Conservation (phyloP, 2,888 invertebrate genomes). For the Meta bourneti region DNA sequence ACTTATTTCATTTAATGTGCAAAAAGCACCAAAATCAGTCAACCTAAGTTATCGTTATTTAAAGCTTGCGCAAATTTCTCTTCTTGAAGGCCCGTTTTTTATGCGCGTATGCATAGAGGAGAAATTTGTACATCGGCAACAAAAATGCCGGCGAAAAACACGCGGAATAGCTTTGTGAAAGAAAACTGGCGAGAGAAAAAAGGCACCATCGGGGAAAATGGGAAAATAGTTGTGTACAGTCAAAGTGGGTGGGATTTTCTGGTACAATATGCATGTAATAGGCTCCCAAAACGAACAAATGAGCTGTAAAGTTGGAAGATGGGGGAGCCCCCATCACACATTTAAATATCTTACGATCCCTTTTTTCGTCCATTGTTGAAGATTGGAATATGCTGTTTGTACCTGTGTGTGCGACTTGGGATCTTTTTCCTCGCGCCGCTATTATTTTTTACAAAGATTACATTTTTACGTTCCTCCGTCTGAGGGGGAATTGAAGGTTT, state of each 20-base stretch:
- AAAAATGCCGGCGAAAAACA: constrained; percentile 53
- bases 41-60: constrained; percentile 71
- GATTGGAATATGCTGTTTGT: constrained; percentile 51
- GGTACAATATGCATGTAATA: constrained; percentile 68
- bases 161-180: constrained; percentile 45
- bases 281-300: constrained; percentile 65
- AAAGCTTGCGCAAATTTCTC: constrained; percentile 65
- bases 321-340: constrained; percentile 34
- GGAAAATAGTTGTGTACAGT: constrained; percentile 69
- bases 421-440: background rate
- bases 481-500: constrained; percentile 28
- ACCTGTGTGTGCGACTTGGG: constrained; percentile 30
- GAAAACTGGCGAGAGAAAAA: constrained; percentile 26
- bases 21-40: constrained; percentile 68
- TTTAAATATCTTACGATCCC: constrained; percentile 55
- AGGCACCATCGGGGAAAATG: constrained; percentile 52
- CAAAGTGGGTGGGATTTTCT: constrained; percentile 60
- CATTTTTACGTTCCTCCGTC: constrained; percentile 16
- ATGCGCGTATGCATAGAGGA: constrained; percentile 51
- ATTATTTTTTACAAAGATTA: constrained; percentile 26
- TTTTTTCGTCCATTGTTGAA: constrained; percentile 54
- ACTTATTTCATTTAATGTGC: constrained; percentile 70
- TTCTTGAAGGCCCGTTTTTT: constrained; percentile 39
- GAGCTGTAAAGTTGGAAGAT: constrained; percentile 62
- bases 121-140: constrained; percentile 51